phyloP scores from a whole-genome alignment of 1,140 invertebrate genomes.

The Planococcus citri region DNA sequence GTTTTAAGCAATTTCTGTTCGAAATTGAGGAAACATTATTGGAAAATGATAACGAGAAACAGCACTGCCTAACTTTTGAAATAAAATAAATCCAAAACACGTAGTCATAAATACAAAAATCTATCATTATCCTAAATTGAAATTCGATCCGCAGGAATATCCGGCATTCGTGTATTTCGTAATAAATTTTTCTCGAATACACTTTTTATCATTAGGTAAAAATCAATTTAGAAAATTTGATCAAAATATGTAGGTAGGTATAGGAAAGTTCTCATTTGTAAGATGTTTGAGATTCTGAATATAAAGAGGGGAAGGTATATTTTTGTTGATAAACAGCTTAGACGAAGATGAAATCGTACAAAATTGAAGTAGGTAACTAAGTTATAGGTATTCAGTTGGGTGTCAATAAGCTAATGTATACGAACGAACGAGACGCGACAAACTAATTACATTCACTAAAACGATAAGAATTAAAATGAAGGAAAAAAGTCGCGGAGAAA shows the following conservation, averaged over 20 bases:
- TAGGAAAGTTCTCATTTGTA: no score
- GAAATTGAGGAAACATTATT: background rate
- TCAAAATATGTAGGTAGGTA: background rate
- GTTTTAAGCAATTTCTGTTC: background rate
- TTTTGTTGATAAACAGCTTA: no score
- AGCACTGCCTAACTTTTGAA: background rate
- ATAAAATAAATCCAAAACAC: conserved; percentile 16
- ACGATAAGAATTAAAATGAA: conserved; percentile 5
- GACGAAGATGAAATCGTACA: no score
- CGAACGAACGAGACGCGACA: background rate
- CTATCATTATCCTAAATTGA: background rate
- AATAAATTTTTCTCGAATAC: background rate
- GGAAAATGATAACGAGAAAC: background rate
- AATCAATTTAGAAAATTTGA: background rate
- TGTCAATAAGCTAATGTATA: no score
- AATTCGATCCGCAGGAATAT: conserved; percentile 12
- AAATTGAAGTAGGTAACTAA: no score
- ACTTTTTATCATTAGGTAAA: background rate
- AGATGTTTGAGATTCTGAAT: no score
- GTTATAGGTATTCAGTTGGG: no score
- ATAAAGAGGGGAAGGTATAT: no score
- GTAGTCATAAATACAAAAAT: conserved; percentile 2
- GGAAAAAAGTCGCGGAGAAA: background rate
- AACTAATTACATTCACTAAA: background rate
- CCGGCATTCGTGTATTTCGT: background rate